Conservation (phyloP, 1,140 invertebrate genomes). For the Maniola jurtina region DNA sequence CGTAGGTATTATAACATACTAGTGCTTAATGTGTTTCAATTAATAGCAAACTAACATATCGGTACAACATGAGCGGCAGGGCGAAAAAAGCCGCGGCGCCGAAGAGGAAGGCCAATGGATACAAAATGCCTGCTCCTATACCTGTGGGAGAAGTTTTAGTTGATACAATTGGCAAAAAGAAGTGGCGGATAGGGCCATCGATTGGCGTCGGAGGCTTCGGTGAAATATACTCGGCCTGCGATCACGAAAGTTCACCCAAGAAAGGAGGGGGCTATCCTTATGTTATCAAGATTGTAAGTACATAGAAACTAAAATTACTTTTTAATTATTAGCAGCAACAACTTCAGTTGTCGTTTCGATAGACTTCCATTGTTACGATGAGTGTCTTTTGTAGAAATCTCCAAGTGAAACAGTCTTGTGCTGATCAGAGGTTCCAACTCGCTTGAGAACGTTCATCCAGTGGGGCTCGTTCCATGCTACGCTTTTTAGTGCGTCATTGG, state of each 20-base stretch:
- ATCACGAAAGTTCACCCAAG: constrained; percentile 76
- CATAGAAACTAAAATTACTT: too few species aligned
- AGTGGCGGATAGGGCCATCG: constrained; percentile 92
- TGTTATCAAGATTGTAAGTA: constrained; percentile 90
- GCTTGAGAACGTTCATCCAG: too few species aligned
- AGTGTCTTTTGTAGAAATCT: too few species aligned
- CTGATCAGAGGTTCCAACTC: too few species aligned
- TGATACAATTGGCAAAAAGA: constrained; percentile 84
- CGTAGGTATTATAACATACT: neutral
- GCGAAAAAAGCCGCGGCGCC: constrained; percentile 72
- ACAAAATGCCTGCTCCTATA: constrained; percentile 87
- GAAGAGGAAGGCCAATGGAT: constrained; percentile 82
- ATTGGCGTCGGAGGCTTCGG: constrained; percentile 97
- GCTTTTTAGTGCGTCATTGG: too few species aligned
- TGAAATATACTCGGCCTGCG: constrained; percentile 90
- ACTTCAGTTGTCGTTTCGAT: too few species aligned
- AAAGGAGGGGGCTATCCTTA: constrained; percentile 80
- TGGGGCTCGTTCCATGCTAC: too few species aligned
- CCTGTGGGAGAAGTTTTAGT: constrained; percentile 86
- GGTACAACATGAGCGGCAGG: constrained; percentile 53
- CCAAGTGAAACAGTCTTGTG: too few species aligned
- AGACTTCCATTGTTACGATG: too few species aligned
- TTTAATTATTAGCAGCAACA: too few species aligned
- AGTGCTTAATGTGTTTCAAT: neutral
- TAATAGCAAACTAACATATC: neutral